Evolutionary conservation across 2,797 vertebrate species (phyloP).

Genomic region (Anabas testudineus): DNA sequence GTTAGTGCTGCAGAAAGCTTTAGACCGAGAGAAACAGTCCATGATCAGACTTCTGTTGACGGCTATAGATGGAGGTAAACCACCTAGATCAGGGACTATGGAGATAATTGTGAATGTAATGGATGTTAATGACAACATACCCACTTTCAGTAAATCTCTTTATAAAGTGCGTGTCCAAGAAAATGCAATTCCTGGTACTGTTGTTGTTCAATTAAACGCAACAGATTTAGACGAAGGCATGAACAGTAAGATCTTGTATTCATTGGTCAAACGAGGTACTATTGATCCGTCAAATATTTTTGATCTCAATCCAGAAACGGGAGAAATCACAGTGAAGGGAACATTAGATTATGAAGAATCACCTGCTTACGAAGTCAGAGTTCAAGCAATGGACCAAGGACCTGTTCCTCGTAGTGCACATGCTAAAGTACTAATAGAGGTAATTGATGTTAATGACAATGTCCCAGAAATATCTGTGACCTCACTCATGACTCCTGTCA

Average conservation of each 20-base stretch:
- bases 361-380: conserved; percentile 67
- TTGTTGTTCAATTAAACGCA: conserved; percentile 76
- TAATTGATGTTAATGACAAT: too few species aligned
- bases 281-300: conserved; percentile 40
- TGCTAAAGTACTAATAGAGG: conserved; percentile 77
- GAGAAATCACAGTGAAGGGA: conserved; percentile 61
- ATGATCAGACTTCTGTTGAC: too few species aligned
- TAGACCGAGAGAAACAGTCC: too few species aligned
- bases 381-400: conserved; percentile 71
- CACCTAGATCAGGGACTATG: conserved; percentile 76
- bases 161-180: conserved; percentile 57
- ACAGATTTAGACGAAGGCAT: conserved; percentile 67
- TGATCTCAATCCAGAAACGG: conserved; percentile 60
- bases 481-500: conserved; percentile 77
- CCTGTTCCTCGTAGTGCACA: conserved; percentile 61
- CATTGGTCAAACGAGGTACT: conserved; percentile 46
- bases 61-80: conserved; percentile 87
- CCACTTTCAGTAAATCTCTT: conserved; percentile 49
- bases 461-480: conserved; percentile 77
- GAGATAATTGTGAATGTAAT: conserved; percentile 69
- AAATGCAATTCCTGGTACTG: conserved; percentile 68
- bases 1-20: too few species aligned
- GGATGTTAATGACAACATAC: conserved; percentile 68
- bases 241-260: conserved; percentile 60
- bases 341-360: conserved; percentile 73